These are phyloP conservation scores for Dolichoris vasculosae DNA, from an alignment of 1,140 invertebrate species.

Conservation along the genomic window DNA sequence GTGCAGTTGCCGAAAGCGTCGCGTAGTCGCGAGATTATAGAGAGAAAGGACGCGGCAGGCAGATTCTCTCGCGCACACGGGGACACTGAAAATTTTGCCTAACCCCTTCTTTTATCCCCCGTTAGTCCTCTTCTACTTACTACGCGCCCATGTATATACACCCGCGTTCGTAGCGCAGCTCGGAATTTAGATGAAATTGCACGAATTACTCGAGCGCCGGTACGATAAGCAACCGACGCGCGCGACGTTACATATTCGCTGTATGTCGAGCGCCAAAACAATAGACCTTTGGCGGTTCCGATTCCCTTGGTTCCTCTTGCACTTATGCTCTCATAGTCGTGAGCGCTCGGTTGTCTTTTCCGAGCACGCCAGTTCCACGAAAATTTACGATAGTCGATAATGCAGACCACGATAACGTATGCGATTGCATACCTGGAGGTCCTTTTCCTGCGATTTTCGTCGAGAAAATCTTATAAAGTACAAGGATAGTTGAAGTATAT, in stretches of 20 bases:
- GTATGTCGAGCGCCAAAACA: slow-evolving; percentile 11
- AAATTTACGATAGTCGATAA: slow-evolving; percentile 19
- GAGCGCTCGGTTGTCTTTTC: neutral
- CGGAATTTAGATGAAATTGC: slow-evolving; percentile 75
- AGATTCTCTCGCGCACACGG: neutral
- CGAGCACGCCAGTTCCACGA: neutral
- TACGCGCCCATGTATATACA: neutral
- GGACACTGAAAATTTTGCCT: slow-evolving; percentile 60
- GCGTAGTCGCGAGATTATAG: slow-evolving; percentile 2
- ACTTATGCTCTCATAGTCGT: neutral
- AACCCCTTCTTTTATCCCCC: slow-evolving; percentile 47
- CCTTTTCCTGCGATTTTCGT: neutral
- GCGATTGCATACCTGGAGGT: neutral
- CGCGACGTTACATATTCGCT: slow-evolving; percentile 12
- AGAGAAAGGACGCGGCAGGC: slow-evolving; percentile 49
- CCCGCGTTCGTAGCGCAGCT: slow-evolving; percentile 36
- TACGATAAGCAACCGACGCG: slow-evolving; percentile 36
- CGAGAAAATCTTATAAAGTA: neutral
- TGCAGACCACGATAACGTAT: neutral
- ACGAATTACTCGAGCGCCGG: slow-evolving; percentile 69
- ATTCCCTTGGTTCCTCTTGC: neutral
- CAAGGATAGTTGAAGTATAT: neutral
- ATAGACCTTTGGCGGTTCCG: slow-evolving; percentile 41
- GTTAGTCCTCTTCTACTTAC: slow-evolving; percentile 41
- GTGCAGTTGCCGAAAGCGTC: slow-evolving; percentile 33